phyloP scores from a whole-genome alignment of 2,797 vertebrate species.

The Vipera ursinii region DNA sequence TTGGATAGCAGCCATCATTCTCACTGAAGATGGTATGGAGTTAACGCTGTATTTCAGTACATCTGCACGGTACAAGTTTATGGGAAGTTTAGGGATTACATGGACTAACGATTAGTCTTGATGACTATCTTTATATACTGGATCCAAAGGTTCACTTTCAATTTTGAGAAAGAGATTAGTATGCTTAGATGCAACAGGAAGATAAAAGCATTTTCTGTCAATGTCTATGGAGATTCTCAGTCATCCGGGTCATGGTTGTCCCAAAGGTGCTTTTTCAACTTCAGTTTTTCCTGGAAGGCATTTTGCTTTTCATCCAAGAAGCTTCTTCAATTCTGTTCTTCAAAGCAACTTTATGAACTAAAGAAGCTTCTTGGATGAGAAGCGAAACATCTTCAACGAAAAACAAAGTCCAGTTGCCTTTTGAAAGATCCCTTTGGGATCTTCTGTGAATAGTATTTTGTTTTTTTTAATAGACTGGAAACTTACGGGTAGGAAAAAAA shows the following conservation, averaged over 20 bases:
- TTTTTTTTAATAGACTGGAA: neutral
- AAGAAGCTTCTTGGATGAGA: neutral
- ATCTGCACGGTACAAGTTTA: neutral
- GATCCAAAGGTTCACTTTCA: neutral
- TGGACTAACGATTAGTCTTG: neutral
- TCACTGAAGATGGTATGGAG: neutral
- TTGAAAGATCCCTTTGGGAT: neutral
- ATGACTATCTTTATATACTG: neutral
- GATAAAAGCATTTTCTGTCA: neutral
- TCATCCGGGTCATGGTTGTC: neutral
- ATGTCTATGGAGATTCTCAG: neutral
- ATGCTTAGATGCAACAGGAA: neutral
- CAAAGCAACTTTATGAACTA: neutral
- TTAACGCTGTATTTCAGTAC: neutral
- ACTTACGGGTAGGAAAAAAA: neutral
- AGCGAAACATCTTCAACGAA: neutral
- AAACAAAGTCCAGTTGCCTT: neutral
- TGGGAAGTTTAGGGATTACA: neutral
- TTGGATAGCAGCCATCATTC: neutral
- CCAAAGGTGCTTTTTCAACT: neutral
- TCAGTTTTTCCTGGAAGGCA: neutral
- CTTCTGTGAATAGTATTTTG: neutral
- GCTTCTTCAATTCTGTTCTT: neutral
- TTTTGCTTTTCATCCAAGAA: neutral
- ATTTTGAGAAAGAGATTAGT: neutral